Evolutionary conservation across 2,113 vertebrate genomes (phyloP).

Genomic region (Coracopsis vasa): DNA sequence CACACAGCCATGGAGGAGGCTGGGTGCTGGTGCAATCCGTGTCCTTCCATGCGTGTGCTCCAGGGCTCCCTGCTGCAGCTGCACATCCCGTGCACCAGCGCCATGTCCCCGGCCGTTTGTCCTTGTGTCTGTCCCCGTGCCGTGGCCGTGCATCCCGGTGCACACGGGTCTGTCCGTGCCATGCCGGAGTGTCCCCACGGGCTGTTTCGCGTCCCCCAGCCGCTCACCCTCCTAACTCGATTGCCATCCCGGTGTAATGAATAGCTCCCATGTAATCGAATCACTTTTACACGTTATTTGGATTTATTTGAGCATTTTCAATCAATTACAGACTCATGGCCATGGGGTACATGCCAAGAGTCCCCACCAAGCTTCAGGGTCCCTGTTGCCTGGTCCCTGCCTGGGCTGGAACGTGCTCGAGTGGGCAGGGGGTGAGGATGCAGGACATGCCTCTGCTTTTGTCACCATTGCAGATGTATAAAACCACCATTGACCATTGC

Average conservation of each 20-base stretch:
- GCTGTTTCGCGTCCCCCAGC: neutral
- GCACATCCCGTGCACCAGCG: neutral
- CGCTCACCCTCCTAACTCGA: neutral
- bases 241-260: neutral
- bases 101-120: neutral
- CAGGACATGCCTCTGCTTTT: neutral
- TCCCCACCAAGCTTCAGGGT: no score
- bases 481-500: neutral
- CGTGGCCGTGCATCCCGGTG: fast-evolving
- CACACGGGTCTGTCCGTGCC: neutral
- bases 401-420: no score
- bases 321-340: no score
- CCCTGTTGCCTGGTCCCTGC: neutral
- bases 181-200: neutral
- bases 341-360: fast-evolving
- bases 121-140: neutral
- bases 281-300: neutral
- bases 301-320: no score
- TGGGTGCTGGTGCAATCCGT: fast-evolving
- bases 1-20: fast-evolving
- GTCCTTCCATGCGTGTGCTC: neutral
- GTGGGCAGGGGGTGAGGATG: neutral
- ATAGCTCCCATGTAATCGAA: conserved; percentile 6
- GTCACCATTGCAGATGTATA: fast-evolving
- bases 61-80: neutral